phyloP scores from a whole-genome alignment of 2,797 vertebrate genomes.

The Spinibarbus caldwelli region DNA sequence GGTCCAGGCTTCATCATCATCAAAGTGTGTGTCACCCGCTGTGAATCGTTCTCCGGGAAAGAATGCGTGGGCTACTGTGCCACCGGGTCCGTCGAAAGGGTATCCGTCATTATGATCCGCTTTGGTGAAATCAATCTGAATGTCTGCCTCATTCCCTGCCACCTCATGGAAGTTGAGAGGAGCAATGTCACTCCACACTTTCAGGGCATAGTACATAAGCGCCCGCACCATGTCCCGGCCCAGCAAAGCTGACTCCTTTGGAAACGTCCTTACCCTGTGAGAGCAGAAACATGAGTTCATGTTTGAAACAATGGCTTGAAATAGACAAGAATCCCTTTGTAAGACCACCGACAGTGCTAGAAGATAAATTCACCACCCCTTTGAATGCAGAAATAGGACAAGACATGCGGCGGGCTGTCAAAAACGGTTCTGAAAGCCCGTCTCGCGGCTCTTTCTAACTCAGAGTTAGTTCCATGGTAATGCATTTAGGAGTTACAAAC shows the following conservation, averaged over 20 bases:
- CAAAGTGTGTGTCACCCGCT: conserved; percentile 93
- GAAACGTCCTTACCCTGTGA: conserved; percentile 89
- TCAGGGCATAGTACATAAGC: conserved; percentile 95
- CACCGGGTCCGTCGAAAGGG: conserved; percentile 93
- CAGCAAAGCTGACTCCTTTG: conserved; percentile 84
- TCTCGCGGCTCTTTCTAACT: background rate
- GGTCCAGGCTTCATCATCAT: conserved; percentile 94
- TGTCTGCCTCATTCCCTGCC: conserved; percentile 89
- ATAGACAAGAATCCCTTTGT: conserved; percentile 16
- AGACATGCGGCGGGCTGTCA: background rate
- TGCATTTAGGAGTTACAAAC: conserved; percentile 13
- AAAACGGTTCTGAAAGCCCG: conserved; percentile 1
- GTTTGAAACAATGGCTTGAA: conserved; percentile 14
- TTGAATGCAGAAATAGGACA: background rate
- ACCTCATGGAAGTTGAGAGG: conserved; percentile 96
- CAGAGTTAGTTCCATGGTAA: conserved; percentile 29
- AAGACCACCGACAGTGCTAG: background rate
- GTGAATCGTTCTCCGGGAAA: conserved; percentile 87
- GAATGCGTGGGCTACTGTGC: conserved; percentile 94
- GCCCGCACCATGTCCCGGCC: conserved; percentile 92
- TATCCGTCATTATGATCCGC: conserved; percentile 89
- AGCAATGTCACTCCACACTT: conserved; percentile 95
- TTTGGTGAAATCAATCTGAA: conserved; percentile 96
- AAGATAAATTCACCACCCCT: background rate
- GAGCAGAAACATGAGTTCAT: conserved; percentile 6